These are phyloP conservation scores for Entomyzon cyanotis DNA, from an alignment of 2,113 vertebrate genomes.

Conservation along the genomic window DNA sequence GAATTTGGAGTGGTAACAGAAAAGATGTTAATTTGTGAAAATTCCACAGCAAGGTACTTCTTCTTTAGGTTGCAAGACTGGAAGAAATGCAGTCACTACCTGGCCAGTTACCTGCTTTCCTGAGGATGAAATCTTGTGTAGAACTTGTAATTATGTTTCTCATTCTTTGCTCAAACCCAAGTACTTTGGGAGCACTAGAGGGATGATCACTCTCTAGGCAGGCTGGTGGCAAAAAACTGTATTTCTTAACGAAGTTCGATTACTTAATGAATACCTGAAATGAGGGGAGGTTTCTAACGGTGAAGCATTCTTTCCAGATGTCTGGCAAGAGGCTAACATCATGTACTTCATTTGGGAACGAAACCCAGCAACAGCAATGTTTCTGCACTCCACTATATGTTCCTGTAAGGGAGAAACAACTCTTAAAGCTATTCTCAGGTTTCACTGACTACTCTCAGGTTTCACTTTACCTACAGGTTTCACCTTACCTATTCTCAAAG, in stretches of 20 bases:
- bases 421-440: not conserved
- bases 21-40: not conserved
- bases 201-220: fast-evolving
- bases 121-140: not conserved
- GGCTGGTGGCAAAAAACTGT: not conserved
- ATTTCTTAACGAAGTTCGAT: not conserved
- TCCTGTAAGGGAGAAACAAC: not conserved
- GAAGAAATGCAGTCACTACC: not conserved
- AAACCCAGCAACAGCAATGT: not conserved
- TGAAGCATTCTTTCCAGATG: not conserved
- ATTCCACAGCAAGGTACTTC: not conserved
- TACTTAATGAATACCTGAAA: not conserved
- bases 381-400: not conserved
- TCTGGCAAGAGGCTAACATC: not conserved
- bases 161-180: fast-evolving
- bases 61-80: not conserved
- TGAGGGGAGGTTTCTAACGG: not conserved
- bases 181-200: not conserved
- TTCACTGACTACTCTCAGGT: too few relatives aligned
- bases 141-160: not conserved
- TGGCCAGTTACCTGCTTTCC: not conserved
- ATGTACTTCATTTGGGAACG: not conserved
- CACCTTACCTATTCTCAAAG: too few relatives aligned
- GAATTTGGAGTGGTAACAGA: not conserved
- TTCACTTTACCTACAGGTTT: too few relatives aligned